Evolutionary conservation across 2,797 vertebrate genomes (phyloP).

Genomic region (Pantherophis alleghaniensis): DNA sequence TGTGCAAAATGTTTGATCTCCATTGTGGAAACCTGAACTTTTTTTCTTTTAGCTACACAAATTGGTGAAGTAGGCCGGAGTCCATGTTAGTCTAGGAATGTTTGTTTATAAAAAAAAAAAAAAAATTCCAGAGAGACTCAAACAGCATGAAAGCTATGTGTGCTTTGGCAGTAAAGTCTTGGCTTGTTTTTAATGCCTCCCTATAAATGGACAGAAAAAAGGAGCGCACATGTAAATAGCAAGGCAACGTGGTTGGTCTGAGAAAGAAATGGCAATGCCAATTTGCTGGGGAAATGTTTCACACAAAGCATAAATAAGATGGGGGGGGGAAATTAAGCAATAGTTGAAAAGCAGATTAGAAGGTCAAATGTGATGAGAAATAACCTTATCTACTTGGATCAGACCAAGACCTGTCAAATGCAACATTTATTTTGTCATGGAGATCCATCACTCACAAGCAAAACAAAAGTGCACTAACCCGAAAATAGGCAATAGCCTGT

Average conservation of each 20-base stretch:
- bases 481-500: not conserved
- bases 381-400: not conserved
- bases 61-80: not conserved
- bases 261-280: not conserved
- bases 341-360: not conserved
- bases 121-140: not conserved
- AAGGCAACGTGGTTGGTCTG: not conserved
- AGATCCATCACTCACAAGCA: not conserved
- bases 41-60: not conserved
- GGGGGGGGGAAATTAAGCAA: not conserved
- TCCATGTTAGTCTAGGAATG: not conserved
- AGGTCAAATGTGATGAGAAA: not conserved
- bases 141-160: not conserved
- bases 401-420: not conserved
- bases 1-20: not conserved
- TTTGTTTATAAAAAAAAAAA: not conserved
- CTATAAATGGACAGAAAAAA: not conserved
- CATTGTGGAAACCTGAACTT: not conserved
- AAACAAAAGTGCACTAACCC: not conserved
- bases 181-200: not conserved
- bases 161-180: not conserved
- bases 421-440: not conserved
- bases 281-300: not conserved
- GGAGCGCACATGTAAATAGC: not conserved
- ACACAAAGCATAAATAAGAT: not conserved